A percentile compares a stretch with the other conserved stretches of the same genome.
These are phyloP conservation scores for Bombus vancouverensis DNA, from an alignment of 1,140 invertebrate genomes.

Conservation along the genomic window DNA sequence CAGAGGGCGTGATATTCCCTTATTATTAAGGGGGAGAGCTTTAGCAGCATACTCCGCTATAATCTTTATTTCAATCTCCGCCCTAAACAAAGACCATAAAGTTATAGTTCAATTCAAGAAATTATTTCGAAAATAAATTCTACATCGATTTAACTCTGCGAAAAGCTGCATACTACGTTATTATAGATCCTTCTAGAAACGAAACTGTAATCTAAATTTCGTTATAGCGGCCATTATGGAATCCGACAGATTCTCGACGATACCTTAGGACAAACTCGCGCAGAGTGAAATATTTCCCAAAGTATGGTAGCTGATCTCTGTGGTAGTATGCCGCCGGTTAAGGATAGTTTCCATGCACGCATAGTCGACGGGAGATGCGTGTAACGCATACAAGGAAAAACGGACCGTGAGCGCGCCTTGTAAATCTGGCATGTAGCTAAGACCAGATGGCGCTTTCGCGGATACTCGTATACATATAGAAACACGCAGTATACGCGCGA, in stretches of 20 bases:
- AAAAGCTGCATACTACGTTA: neutral
- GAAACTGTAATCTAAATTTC: neutral
- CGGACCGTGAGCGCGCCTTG: neutral
- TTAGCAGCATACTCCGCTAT: neutral
- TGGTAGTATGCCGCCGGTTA: neutral
- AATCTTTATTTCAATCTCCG: neutral
- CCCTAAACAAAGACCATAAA: neutral
- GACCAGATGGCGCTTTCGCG: constrained; percentile 30
- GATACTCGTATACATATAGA: neutral
- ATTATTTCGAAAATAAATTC: neutral
- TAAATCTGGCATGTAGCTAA: constrained; percentile 46
- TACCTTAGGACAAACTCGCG: neutral
- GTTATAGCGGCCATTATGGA: neutral
- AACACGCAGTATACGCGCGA: neutral
- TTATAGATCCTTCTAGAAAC: too few species aligned
- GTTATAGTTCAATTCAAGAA: neutral
- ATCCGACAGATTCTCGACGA: neutral
- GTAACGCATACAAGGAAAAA: constrained; percentile 3
- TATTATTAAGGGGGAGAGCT: constrained; percentile 11
- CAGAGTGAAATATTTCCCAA: neutral
- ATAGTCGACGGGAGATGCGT: neutral
- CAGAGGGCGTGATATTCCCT: constrained; percentile 31
- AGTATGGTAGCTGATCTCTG: neutral
- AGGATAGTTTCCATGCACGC: constrained; percentile 10
- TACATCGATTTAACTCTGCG: neutral